Evolutionary conservation across 2,113 vertebrate species (phyloP), one percentile per base, ranked within the genome.

Genomic region (Colossoma macropomum): DNA sequence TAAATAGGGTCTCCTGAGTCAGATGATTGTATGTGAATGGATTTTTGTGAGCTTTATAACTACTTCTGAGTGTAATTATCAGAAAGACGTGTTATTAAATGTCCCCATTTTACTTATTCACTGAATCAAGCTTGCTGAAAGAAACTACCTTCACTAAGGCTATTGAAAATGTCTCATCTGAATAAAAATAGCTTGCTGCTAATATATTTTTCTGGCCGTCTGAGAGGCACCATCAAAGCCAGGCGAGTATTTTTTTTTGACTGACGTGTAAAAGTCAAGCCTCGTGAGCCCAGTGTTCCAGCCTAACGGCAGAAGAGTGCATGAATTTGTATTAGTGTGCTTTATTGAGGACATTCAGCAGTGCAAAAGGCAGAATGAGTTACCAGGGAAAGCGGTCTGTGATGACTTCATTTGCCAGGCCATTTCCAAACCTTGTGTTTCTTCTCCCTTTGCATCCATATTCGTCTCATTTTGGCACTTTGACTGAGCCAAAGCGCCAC

Each of bases 391-490:
- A 30, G 4, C 19, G 45, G 59, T 41, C 19, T 25, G 3, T 16
- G 12, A 52, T 81, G 70, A 81, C 30, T 74, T 81, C 28, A 62
- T 82, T 82, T 75, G 28, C 72, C 48, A 25, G 1, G 38, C 28
- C 28, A 30, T 81, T 81, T 69, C 41, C 30, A 75, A 50, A 75
- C 60, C 48, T 68, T 17, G 25, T 3, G 50, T 62, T 41, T 70
- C 56, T 66, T 65, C 41, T 34, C 17, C 27, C 72, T 48, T 28
- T 52, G 59, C 21, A n/a, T 65, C 28, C 13, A 50, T 73, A 75
- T 82, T 54, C 8, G 60, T 82, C 21, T 68, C 62, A 75, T 85
- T 70, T 85, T 17, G 68, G 15, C 41, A 30, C n/a, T 38, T 68
- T 68, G 15, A 30, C 52, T 54, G 45, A 56, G 60, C 72, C 80